Percentiles rank a stretch among this genome's conserved stretches.
Conservation (phyloP, 1,140 invertebrate genomes). For the Lycorma delicatula region DNA sequence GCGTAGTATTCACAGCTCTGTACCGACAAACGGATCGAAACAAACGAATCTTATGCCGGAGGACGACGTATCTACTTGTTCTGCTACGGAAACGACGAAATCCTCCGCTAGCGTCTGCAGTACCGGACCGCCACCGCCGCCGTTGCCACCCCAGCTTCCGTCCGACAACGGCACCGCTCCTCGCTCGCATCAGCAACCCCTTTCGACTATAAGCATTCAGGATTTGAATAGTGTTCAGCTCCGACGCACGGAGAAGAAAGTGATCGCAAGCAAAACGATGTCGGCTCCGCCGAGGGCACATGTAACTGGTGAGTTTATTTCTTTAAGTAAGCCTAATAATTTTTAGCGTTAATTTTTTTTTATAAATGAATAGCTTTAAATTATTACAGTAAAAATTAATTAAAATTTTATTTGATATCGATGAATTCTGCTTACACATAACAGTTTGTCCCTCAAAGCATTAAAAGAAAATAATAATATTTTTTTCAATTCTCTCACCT, state of each 20-base stretch:
- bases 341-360: too few species aligned
- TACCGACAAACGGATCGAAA: constrained; percentile 21
- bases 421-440: too few species aligned
- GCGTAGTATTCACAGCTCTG: constrained; percentile 59
- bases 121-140: constrained; percentile 45
- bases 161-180: constrained; percentile 33
- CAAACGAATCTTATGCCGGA: neutral
- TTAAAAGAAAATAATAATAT: too few species aligned
- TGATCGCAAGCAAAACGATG: constrained; percentile 65
- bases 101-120: neutral
- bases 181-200: constrained; percentile 49
- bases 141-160: constrained; percentile 36
- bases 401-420: too few species aligned
- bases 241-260: constrained; percentile 57
- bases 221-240: constrained; percentile 75
- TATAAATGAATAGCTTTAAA: too few species aligned
- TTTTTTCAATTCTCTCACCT: too few species aligned
- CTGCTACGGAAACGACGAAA: constrained; percentile 6
- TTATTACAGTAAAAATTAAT: too few species aligned
- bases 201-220: constrained; percentile 75
- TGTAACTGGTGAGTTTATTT: constrained; percentile 7
- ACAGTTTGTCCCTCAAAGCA: too few species aligned
- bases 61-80: neutral
- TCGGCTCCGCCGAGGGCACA: constrained; percentile 49
- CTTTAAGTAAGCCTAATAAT: too few species aligned